Percentiles rank a stretch among this genome's conserved stretches.
Conservation (phyloP, 2,113 vertebrate species). For the Zapus hudsonius region DNA sequence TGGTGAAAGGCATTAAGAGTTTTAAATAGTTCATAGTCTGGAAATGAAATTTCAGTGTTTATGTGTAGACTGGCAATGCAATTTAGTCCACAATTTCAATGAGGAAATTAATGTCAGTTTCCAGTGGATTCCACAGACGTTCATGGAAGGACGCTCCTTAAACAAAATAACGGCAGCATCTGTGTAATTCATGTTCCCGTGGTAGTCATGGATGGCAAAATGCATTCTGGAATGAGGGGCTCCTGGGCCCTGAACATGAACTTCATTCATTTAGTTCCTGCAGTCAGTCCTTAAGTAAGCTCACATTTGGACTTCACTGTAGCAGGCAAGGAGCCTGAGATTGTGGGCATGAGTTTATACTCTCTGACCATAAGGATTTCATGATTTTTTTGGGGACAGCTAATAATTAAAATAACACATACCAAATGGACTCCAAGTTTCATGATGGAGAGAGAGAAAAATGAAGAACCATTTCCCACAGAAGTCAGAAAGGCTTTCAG, state of each 20-base stretch:
- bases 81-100: conserved; percentile 46
- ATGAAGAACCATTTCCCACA: not conserved
- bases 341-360: not conserved
- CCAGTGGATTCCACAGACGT: conserved; percentile 34
- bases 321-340: not conserved
- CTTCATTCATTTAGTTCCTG: not conserved
- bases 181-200: conserved; percentile 58
- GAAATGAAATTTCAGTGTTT: conserved; percentile 58
- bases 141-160: conserved; percentile 71
- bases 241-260: not conserved
- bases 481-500: not conserved
- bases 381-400: not conserved
- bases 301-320: not conserved
- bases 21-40: conserved; percentile 40
- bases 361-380: not conserved
- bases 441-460: not conserved
- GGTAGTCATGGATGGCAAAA: conserved; percentile 46
- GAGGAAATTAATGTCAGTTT: conserved; percentile 75
- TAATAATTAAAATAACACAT: not conserved
- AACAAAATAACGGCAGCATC: conserved; percentile 73
- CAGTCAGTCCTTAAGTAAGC: not conserved
- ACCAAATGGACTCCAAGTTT: not conserved
- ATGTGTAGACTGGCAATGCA: conserved; percentile 44
- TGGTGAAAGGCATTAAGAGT: not conserved
- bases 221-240: not conserved